Evolutionary conservation across 2,113 vertebrate genomes (phyloP).

Genomic region (Centropus unirufus): DNA sequence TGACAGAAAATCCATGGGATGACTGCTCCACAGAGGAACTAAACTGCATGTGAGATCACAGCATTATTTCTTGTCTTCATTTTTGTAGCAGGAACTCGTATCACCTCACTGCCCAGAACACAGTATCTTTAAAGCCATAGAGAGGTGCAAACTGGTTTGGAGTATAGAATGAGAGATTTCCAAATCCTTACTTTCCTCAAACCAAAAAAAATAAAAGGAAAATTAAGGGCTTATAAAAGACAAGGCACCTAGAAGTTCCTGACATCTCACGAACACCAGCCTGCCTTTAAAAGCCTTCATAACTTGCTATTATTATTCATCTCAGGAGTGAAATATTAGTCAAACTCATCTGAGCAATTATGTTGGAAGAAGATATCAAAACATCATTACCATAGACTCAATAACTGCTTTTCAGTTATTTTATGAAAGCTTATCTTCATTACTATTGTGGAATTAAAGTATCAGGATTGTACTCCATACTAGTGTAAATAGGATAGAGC

Average conservation of each 20-base stretch:
- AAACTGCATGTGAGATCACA: neutral
- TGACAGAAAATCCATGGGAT: neutral
- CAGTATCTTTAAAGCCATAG: neutral
- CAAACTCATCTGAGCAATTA: neutral
- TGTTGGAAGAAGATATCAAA: fast-evolving
- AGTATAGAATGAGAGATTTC: neutral
- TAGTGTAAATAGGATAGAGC: neutral
- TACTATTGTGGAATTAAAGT: neutral
- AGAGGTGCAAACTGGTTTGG: neutral
- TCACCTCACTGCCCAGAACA: neutral
- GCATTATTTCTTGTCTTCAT: neutral
- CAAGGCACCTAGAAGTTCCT: neutral
- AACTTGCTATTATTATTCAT: neutral
- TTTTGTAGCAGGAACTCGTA: neutral
- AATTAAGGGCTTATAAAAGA: neutral
- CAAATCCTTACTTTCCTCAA: neutral
- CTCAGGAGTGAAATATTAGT: neutral
- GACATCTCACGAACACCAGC: neutral
- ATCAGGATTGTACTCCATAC: neutral
- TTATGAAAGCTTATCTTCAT: neutral
- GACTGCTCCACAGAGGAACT: neutral
- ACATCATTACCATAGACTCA: neutral
- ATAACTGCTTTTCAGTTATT: neutral
- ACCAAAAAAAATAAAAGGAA: neutral
- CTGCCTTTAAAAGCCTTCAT: neutral